Evolutionary conservation across 1,140 invertebrate genomes (phyloP), one percentile per base, ranked within the genome.

Genomic region (Leptinotarsa texana): DNA sequence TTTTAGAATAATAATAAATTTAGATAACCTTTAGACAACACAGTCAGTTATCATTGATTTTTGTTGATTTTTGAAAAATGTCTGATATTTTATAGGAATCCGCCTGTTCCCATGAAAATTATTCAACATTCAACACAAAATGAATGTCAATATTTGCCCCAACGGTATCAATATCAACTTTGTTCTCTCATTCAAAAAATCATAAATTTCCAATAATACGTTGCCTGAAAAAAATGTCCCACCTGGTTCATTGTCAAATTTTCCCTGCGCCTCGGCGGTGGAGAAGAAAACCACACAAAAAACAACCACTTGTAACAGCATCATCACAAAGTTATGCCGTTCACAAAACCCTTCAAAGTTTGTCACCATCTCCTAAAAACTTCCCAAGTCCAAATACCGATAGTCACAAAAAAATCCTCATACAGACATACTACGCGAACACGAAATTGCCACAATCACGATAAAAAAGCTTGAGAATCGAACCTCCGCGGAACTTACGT

Each of bases 231-330:
- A 33, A 42, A 11, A 42, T 42, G 8, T 42, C 63, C 27, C 63
- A 77, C 76, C 76, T 63, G 76, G 73, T 77, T 77, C 76, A 72
- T 74, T 63, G 49, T 70, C 68, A 69, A 74, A 61, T 68, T 65
- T 70, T 47, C 68, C 76, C 15, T 27, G n/a, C 47, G 21, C 70
- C 22, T 61, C 63, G 3, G 63, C 62, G 49, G 48, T 51, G 21
- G 71, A 68, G 33, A 42, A 11, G 33, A 42, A 42, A 77, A 72
- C 21, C 21, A 67, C 76, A 72, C 73, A 72, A 65, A 72, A 51
- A 69, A 74, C 63, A 72, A 77, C 33, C 69, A 77, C 69, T 72
- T 27, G 62, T 47, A 74, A 72, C 65, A 74, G 61, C 63, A 74
- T 73, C 24, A 66, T 47, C 65, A 72, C 63, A 72, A 68, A 18